Conservation (phyloP, 2,888 invertebrate genomes). For the Gymnoscelis rufifasciata region DNA sequence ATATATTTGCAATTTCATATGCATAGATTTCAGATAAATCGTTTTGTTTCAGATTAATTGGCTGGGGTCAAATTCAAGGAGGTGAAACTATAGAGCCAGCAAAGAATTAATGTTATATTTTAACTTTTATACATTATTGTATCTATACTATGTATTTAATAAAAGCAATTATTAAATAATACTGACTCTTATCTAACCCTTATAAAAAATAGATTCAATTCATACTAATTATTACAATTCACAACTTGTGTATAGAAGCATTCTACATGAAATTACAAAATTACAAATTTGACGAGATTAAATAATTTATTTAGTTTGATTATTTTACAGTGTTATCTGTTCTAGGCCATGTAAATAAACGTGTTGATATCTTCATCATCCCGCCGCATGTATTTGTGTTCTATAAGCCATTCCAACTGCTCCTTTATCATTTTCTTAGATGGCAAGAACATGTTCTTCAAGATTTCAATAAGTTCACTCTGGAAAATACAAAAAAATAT, state of each 20-base stretch:
- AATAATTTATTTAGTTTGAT: slow-evolving; percentile 64
- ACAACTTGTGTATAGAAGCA: slow-evolving; percentile 28
- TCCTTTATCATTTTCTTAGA: slow-evolving; percentile 99
- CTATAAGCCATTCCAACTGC: slow-evolving; percentile 99
- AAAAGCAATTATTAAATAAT: slow-evolving; percentile 30
- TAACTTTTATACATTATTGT: slow-evolving; percentile 59
- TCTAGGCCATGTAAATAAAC: slow-evolving; percentile 97
- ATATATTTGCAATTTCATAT: too few relatives aligned
- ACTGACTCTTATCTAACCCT: slow-evolving; percentile 20
- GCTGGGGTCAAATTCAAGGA: slow-evolving; percentile 99
- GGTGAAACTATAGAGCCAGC: slow-evolving; percentile 96
- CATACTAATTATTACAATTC: slow-evolving; percentile 21
- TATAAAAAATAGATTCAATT: slow-evolving; percentile 19
- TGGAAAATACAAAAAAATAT: too few relatives aligned
- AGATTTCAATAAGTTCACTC: slow-evolving; percentile 97
- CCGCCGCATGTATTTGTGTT: slow-evolving; percentile 97
- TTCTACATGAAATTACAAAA: slow-evolving; percentile 18
- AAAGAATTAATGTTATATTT: slow-evolving; percentile 66
- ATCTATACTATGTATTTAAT: slow-evolving; percentile 35
- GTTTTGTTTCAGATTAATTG: slow-evolving; percentile 88
- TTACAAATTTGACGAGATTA: slow-evolving; percentile 38
- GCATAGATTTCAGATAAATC: too few relatives aligned
- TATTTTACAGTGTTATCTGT: slow-evolving; percentile 40
- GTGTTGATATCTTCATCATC: slow-evolving; percentile 98
- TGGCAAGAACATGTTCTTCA: slow-evolving; percentile 99